These are phyloP conservation scores for Malurus elegans DNA, from an alignment of 2,113 vertebrate genomes.

Conservation along the genomic window DNA sequence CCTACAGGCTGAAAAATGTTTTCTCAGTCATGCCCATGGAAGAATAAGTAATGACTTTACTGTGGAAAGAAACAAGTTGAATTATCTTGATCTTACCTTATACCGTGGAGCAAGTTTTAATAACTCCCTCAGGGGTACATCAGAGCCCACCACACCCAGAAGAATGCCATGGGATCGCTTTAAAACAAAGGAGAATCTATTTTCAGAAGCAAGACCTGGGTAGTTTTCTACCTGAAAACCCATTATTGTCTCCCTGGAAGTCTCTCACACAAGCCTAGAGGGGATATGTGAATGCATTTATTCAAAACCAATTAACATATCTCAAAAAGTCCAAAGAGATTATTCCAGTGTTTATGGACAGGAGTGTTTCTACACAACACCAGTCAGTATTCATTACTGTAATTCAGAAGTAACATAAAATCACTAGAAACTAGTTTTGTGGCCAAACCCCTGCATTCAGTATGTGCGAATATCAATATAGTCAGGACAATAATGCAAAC, in stretches of 20 bases:
- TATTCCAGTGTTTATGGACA: not conserved
- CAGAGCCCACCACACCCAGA: constrained; percentile 91
- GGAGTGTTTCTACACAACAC: not conserved
- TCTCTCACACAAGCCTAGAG: not conserved
- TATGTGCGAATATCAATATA: not conserved
- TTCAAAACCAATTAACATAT: not conserved
- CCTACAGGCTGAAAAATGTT: not conserved
- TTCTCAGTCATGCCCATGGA: not conserved
- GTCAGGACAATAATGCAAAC: not conserved
- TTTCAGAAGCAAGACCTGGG: not conserved
- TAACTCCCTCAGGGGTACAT: constrained; percentile 89
- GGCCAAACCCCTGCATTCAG: not conserved
- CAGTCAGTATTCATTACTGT: not conserved
- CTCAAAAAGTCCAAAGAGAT: not conserved
- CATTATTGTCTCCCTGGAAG: not conserved
- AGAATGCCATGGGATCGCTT: constrained; percentile 93
- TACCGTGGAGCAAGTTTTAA: constrained; percentile 90
- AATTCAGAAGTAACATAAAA: not conserved
- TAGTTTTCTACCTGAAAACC: not conserved
- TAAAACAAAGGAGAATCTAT: constrained; percentile 2
- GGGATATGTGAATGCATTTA: not conserved
- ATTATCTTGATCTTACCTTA: constrained; percentile 77
- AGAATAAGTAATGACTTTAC: not conserved
- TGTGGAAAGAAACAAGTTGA: not conserved
- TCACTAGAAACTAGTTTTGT: not conserved